phyloP scores from a whole-genome alignment of 2,888 invertebrate genomes.

The Scaeva pyrastri region DNA sequence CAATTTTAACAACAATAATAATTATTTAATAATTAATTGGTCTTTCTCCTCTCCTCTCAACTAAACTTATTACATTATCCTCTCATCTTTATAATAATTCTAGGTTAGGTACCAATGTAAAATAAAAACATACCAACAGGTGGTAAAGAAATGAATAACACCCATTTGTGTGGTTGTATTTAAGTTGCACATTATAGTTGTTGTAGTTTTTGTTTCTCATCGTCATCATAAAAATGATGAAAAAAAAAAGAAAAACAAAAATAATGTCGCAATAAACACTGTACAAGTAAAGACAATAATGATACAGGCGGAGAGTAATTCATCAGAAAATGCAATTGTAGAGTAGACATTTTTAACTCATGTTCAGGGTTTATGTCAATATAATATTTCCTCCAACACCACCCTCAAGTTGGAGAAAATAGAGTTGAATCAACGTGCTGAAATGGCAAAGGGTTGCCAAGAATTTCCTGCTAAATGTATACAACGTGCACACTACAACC shows the following conservation, averaged over 20 bases:
- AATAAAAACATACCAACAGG: constrained; percentile 57
- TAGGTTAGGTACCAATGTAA: too few species aligned
- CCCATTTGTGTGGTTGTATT: not conserved
- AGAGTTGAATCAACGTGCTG: constrained; percentile 29
- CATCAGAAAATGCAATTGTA: constrained; percentile 61
- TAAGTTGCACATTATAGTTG: not conserved
- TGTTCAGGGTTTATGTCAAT: not conserved
- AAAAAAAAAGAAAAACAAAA: constrained; percentile 29
- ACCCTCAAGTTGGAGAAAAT: not conserved
- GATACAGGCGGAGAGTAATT: constrained; percentile 30
- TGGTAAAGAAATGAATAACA: constrained; percentile 41
- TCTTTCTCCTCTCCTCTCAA: constrained; percentile 41
- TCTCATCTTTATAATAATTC: too few species aligned
- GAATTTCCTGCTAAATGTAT: too few species aligned
- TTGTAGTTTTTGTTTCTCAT: constrained; percentile 47
- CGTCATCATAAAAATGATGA: constrained; percentile 27
- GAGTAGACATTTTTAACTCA: not conserved
- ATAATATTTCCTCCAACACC: not conserved
- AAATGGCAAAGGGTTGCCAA: not conserved
- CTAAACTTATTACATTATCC: too few species aligned
- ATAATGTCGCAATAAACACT: constrained; percentile 65
- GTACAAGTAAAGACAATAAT: constrained; percentile 22
- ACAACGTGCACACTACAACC: too few species aligned
- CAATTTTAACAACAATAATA: constrained; percentile 56
- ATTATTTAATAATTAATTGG: constrained; percentile 54